These are phyloP conservation scores for Bibio marci DNA, from an alignment of 2,888 invertebrate genomes.

Conservation along the genomic window DNA sequence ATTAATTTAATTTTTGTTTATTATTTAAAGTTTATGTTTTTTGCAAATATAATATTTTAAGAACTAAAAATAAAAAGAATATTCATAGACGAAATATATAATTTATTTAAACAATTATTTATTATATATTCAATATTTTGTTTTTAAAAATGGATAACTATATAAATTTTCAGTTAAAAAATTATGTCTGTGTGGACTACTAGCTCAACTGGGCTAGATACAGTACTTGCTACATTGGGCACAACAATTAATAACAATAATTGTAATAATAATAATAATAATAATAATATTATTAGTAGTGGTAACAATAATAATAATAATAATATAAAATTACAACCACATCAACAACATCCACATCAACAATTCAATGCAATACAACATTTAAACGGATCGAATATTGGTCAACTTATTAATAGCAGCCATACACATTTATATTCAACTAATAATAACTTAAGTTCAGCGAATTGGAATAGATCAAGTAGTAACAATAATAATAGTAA, in stretches of 20 bases:
- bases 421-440: background rate
- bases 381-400: background rate
- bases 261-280: too few species aligned
- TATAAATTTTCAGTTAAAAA: slow-evolving; percentile 3
- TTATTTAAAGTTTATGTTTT: too few species aligned
- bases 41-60: too few species aligned
- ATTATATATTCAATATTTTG: too few species aligned
- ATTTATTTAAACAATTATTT: too few species aligned
- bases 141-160: too few species aligned
- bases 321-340: slow-evolving; percentile 3
- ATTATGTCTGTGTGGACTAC: slow-evolving; percentile 56
- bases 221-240: slow-evolving; percentile 14
- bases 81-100: too few species aligned
- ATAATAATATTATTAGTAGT: too few species aligned
- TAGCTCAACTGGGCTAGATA: slow-evolving; percentile 37
- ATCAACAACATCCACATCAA: slow-evolving; percentile 4
- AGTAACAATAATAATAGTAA: slow-evolving; percentile 1
- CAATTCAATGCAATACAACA: background rate
- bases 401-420: background rate
- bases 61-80: too few species aligned
- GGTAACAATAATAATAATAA: too few species aligned
- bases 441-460: background rate
- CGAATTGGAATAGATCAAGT: background rate
- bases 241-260: slow-evolving; percentile 10
- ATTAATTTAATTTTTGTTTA: too few species aligned